These are phyloP conservation scores for Synergus gifuensis DNA, from an alignment of 2,888 invertebrate genomes.

Conservation along the genomic window DNA sequence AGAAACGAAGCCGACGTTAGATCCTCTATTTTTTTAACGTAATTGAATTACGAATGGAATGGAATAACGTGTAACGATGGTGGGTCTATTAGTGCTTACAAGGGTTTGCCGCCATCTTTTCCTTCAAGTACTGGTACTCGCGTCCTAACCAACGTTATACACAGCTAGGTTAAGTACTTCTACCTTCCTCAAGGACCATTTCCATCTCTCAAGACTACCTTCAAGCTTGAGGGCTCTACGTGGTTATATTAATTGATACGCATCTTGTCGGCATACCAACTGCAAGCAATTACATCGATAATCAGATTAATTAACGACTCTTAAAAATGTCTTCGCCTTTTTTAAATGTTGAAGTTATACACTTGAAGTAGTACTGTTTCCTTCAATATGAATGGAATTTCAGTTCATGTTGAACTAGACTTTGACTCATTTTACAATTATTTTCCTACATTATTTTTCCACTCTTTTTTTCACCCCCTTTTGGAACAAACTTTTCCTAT, in stretches of 20 bases:
- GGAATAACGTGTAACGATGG: slow-evolving; percentile 7
- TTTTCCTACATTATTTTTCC: too few species aligned
- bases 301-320: slow-evolving; percentile 65
- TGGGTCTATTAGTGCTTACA: slow-evolving; percentile 26
- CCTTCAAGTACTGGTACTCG: slow-evolving; percentile 33
- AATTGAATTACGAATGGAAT: slow-evolving; percentile 33
- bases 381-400: too few species aligned
- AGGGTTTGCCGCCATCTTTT: slow-evolving; percentile 40
- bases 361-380: too few species aligned
- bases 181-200: slow-evolving; percentile 34
- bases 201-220: slow-evolving; percentile 23
- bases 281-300: slow-evolving; percentile 60
- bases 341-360: too few species aligned
- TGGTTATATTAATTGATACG: slow-evolving; percentile 64
- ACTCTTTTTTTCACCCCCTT: too few species aligned
- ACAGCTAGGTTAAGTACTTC: slow-evolving; percentile 15
- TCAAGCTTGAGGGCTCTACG: slow-evolving; percentile 16
- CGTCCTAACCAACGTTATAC: slow-evolving; percentile 1
- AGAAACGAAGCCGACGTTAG: not conserved
- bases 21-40: slow-evolving; percentile 4
- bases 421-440: too few species aligned
- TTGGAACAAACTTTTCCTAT: too few species aligned
- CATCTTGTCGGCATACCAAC: slow-evolving; percentile 53
- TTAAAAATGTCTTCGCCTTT: slow-evolving; percentile 33
- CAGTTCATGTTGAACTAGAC: too few species aligned